A percentile compares a stretch with the other conserved stretches of the same genome.
These are phyloP conservation scores for Trissolcus japonicus DNA, from an alignment of 2,888 invertebrate genomes.

Conservation along the genomic window DNA sequence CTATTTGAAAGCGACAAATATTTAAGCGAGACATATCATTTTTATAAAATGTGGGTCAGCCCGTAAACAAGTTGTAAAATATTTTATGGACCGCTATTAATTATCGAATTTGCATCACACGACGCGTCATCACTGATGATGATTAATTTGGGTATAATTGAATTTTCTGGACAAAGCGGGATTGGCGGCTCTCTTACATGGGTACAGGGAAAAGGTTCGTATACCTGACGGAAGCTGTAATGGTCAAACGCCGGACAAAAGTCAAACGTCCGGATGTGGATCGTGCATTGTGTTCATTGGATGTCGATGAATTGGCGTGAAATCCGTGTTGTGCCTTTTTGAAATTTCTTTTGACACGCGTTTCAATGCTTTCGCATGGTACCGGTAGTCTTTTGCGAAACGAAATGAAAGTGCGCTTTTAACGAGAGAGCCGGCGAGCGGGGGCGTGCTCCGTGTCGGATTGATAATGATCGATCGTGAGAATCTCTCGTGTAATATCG, in stretches of 20 bases:
- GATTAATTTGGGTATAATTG: constrained; percentile 51
- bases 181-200: constrained; percentile 12
- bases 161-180: constrained; percentile 41
- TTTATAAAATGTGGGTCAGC: too few relatives aligned
- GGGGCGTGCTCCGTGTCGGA: constrained; percentile 63
- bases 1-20: not conserved
- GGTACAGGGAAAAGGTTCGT: constrained; percentile 15
- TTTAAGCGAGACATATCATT: too few relatives aligned
- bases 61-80: too few relatives aligned
- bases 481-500: constrained; percentile 55
- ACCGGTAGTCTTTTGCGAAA: constrained; percentile 49
- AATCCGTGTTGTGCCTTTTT: constrained; percentile 74
- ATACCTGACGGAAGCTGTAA: constrained; percentile 65
- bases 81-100: too few relatives aligned
- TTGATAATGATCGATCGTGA: constrained; percentile 70
- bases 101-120: constrained; percentile 22
- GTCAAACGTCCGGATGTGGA: constrained; percentile 72
- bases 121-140: constrained; percentile 19
- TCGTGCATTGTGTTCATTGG: constrained; percentile 62
- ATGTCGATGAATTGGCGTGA: constrained; percentile 71
- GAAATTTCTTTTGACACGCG: constrained; percentile 65
- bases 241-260: constrained; percentile 64
- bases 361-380: constrained; percentile 60
- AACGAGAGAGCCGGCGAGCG: constrained; percentile 57
- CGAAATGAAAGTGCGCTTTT: constrained; percentile 56